Conservation (phyloP, 2,113 vertebrate genomes). For the Eurystomus gularis region DNA sequence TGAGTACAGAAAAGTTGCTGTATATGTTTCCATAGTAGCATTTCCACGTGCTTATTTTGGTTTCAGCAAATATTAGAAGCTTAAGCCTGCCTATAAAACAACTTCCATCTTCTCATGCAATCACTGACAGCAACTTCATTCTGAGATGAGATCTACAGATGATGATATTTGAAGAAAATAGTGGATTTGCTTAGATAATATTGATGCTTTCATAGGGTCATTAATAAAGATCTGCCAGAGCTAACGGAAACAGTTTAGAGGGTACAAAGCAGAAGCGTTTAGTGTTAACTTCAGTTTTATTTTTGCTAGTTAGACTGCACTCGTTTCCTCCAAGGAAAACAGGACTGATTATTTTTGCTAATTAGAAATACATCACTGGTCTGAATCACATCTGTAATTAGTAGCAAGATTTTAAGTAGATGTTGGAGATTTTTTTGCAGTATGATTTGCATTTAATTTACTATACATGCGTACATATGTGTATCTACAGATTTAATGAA, state of each 20-base stretch:
- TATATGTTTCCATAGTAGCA: not conserved
- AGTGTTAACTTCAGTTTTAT: not conserved
- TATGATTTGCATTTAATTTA: constrained; percentile 23
- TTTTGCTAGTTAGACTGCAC: not conserved
- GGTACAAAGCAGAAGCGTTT: constrained; percentile 20
- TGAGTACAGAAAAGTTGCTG: not conserved
- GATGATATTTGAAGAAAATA: constrained; percentile 10
- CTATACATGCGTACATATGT: not conserved
- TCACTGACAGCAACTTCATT: constrained; percentile 17
- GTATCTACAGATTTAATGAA: not conserved
- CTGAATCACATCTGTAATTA: constrained; percentile 44
- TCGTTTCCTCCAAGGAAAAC: constrained; percentile 37
- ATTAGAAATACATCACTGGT: constrained; percentile 49
- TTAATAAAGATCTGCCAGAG: constrained; percentile 45
- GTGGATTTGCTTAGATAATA: constrained; percentile 50
- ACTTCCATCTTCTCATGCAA: not conserved
- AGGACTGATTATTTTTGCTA: constrained; percentile 55
- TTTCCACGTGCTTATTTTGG: not conserved
- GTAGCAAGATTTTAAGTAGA: constrained; percentile 13
- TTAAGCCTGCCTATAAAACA: not conserved
- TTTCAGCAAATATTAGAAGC: not conserved
- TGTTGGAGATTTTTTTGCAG: not conserved
- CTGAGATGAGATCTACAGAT: constrained; percentile 4
- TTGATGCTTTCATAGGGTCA: constrained; percentile 8
- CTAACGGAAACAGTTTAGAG: constrained; percentile 15